Percentiles rank a stretch among this genome's conserved stretches.
Evolutionary conservation across 2,888 invertebrate species (phyloP).

Genomic region (Tetragonisca angustula): DNA sequence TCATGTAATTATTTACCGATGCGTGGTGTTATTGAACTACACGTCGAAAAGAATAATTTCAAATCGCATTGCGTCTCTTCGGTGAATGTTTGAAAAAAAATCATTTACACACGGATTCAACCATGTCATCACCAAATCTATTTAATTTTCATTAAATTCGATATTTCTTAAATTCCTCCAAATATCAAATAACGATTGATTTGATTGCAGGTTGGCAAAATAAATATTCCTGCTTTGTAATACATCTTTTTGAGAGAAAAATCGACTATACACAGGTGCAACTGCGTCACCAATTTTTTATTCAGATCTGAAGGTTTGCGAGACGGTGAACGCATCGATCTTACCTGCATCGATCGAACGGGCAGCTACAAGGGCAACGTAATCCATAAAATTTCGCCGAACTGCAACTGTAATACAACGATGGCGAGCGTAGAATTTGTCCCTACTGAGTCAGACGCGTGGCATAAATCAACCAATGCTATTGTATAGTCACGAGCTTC

Average conservation of each 20-base stretch:
- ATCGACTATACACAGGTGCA: not conserved
- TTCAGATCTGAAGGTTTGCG: not conserved
- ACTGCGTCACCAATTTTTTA: not conserved
- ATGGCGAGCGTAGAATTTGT: slow-evolving; percentile 42
- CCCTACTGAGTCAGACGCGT: slow-evolving; percentile 30
- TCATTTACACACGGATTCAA: no score
- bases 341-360: slow-evolving; percentile 4
- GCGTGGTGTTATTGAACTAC: not conserved
- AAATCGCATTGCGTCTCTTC: no score
- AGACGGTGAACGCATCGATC: slow-evolving; percentile 20
- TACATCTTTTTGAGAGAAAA: no score
- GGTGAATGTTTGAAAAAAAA: not conserved
- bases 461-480: slow-evolving; percentile 52
- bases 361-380: not conserved
- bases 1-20: not conserved
- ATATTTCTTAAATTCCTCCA: not conserved
- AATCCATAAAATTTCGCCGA: slow-evolving; percentile 46
- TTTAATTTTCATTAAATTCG: not conserved
- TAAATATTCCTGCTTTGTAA: not conserved
- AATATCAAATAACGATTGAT: no score
- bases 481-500: slow-evolving; percentile 42
- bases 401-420: slow-evolving; percentile 17
- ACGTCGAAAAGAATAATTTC: not conserved
- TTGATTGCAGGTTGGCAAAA: not conserved
- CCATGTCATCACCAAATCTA: no score